Percentiles rank a stretch among this genome's conserved stretches.
Evolutionary conservation across 2,113 vertebrate genomes (phyloP).

Genomic region (Condylura cristata): DNA sequence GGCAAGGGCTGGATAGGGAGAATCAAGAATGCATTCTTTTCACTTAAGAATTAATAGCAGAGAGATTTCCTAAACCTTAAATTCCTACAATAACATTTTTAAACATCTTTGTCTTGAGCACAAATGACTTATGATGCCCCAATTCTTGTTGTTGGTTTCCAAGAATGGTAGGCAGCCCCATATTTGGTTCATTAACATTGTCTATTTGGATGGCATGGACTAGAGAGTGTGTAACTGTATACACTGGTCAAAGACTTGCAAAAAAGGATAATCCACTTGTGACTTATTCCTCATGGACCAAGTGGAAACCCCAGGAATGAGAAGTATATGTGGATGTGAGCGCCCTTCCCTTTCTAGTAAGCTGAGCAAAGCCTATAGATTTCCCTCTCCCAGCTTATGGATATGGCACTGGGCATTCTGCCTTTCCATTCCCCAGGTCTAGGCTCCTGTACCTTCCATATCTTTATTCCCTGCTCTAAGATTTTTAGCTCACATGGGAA

Average conservation of each 20-base stretch:
- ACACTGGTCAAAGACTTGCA: neutral
- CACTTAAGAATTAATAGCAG: neutral
- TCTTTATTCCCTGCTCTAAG: neutral
- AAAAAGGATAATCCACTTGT: neutral
- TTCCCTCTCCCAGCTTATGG: neutral
- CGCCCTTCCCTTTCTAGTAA: neutral
- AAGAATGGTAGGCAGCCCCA: neutral
- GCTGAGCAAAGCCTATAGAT: neutral
- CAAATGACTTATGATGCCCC: neutral
- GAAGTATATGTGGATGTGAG: neutral
- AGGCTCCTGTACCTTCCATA: neutral
- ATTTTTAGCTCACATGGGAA: neutral
- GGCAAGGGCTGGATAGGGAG: neutral
- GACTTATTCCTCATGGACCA: neutral
- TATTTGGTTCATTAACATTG: neutral
- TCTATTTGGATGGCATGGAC: neutral
- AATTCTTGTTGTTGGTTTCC: neutral
- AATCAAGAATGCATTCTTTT: neutral
- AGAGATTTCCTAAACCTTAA: neutral
- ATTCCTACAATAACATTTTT: neutral
- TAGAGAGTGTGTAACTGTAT: neutral
- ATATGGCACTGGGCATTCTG: fast-evolving
- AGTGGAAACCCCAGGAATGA: neutral
- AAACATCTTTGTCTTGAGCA: neutral
- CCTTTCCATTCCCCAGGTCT: neutral